Evolutionary conservation across 2,888 invertebrate species (phyloP), one percentile per base, ranked within the genome.

Genomic region (Brachylomia viminalis): DNA sequence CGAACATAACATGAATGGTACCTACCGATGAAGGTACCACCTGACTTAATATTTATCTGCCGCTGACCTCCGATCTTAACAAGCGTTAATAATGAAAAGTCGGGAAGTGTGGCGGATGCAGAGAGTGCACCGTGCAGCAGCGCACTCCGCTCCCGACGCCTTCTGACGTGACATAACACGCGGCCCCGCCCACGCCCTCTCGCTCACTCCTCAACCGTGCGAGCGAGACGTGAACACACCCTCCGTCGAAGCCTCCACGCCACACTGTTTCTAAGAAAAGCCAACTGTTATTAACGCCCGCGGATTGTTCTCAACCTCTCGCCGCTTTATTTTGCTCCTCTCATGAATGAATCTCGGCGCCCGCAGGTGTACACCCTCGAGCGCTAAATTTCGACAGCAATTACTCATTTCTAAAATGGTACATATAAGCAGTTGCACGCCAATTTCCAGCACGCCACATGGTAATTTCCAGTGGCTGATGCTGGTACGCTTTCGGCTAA

Each of bases 201-300:
- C 95, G 89, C 94, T 95, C 92, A 80, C 91, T 83, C 95, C 64
- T 82, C 83, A 79, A 76, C 56, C 42, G 95, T 83, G 93, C 90
- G 93, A 96, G 89, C 87, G 93, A 88, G 95, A 95, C 90, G 85
- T 85, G 80, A 80, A 84, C 87, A 92, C 91, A 91, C 92, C 92
- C 94, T 92, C 95, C 95, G 92, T 87, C 93, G 92, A 95, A 96
- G 95, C 96, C 96, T 96, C 92, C 93, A 89, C 92, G 92, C 92
- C 90, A 80, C 89, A 92, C 92, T 92, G 93, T 94, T 96, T 96
- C 96, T 91, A 88, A 95, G 96, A 96, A 96, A 95, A 95, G 93
- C 94, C 95, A 95, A 95, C 95, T 93, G 96, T 95, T 96, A 96
- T 96, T 96, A 96, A 93, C 95, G 91, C 91, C 89, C 91, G 92